A percentile compares a stretch with the other conserved stretches of the same genome.
Conservation (phyloP, 2,113 vertebrate species). For the Hoplias malabaricus region DNA sequence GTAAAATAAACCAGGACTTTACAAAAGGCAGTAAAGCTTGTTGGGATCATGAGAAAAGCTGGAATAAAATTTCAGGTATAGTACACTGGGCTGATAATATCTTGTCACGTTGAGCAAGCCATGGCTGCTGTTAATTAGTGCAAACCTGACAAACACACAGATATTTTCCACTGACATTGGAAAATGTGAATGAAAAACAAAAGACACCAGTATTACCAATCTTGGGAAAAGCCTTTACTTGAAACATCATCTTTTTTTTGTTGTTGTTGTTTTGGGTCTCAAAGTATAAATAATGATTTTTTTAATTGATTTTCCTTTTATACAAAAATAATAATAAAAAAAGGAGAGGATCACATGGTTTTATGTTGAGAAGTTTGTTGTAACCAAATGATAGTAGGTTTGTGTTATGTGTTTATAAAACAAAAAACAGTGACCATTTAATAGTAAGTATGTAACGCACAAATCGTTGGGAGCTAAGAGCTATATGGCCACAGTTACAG, state of each 20-base stretch:
- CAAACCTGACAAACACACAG: neutral
- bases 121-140: neutral
- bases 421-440: constrained; percentile 39
- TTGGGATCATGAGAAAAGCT: neutral
- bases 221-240: constrained; percentile 77
- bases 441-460: constrained; percentile 5
- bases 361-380: constrained; percentile 55
- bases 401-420: constrained; percentile 52
- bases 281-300: constrained; percentile 89
- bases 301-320: constrained; percentile 82
- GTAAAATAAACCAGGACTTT: neutral
- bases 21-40: neutral
- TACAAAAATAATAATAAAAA: constrained; percentile 91
- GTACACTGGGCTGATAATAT: constrained; percentile 1
- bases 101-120: neutral
- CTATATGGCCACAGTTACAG: neutral
- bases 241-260: constrained; percentile 76
- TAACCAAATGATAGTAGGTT: constrained; percentile 66
- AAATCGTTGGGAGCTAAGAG: neutral
- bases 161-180: constrained; percentile 1
- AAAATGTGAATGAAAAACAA: constrained; percentile 10
- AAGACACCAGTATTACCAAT: constrained; percentile 47
- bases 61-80: neutral
- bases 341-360: constrained; percentile 67
- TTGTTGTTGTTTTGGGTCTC: no score